A percentile compares a stretch with the other conserved stretches of the same genome.
Evolutionary conservation across 2,113 vertebrate species (phyloP).

Genomic region (Periophthalmus modestus): DNA sequence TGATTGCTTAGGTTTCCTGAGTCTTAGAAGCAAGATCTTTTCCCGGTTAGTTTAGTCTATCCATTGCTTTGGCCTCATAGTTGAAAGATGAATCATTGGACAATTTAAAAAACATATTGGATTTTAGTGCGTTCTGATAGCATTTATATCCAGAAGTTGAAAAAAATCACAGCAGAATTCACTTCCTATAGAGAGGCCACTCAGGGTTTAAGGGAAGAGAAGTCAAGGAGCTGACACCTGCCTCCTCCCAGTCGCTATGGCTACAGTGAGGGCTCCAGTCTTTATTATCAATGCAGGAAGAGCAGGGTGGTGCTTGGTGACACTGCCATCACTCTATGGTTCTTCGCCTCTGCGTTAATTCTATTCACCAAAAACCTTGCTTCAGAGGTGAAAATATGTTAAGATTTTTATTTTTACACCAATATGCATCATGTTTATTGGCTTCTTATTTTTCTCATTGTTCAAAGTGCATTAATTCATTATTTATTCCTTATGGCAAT

Average conservation of each 20-base stretch:
- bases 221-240: slow-evolving; percentile 71
- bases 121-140: background rate
- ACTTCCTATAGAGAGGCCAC: slow-evolving; percentile 73
- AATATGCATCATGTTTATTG: background rate
- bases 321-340: slow-evolving; percentile 40
- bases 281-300: slow-evolving; percentile 80
- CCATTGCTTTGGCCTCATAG: slow-evolving; percentile 49
- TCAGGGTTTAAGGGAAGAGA: slow-evolving; percentile 38
- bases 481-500: background rate
- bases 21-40: slow-evolving; percentile 73
- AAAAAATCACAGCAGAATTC: slow-evolving; percentile 62
- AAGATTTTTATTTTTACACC: background rate
- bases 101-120: background rate
- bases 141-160: slow-evolving; percentile 58
- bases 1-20: slow-evolving; percentile 77
- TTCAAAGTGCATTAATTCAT: background rate
- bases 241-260: slow-evolving; percentile 29
- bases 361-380: background rate
- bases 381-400: background rate
- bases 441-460: background rate
- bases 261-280: slow-evolving; percentile 47
- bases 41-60: slow-evolving; percentile 60
- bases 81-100: background rate
- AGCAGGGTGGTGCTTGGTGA: slow-evolving; percentile 67
- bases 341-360: background rate